Conservation (phyloP, 2,797 vertebrate species). For the Sebastes minor region DNA sequence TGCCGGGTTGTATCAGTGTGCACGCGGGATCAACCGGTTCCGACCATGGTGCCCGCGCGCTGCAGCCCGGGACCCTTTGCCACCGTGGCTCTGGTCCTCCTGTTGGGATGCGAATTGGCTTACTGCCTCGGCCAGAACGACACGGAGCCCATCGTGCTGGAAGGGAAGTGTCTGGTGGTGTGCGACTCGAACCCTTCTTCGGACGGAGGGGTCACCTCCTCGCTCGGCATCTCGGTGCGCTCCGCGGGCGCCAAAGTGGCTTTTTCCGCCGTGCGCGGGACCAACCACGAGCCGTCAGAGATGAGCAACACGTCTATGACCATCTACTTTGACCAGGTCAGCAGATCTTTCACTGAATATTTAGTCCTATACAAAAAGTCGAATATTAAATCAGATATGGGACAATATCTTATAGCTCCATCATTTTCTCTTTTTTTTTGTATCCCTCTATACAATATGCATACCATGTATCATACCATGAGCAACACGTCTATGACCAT, state of each 20-base stretch:
- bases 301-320: conserved; percentile 98
- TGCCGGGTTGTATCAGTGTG: conserved; percentile 80
- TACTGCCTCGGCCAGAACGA: conserved; percentile 91
- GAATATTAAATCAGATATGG: neutral
- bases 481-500: conserved; percentile 97
- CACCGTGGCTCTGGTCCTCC: conserved; percentile 86
- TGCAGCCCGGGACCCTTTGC: conserved; percentile 79
- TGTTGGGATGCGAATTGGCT: conserved; percentile 84
- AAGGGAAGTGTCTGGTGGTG: conserved; percentile 97
- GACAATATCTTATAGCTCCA: neutral
- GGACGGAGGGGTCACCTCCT: conserved; percentile 95
- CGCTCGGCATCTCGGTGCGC: conserved; percentile 93
- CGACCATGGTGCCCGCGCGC: conserved; percentile 84
- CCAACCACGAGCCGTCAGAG: conserved; percentile 93
- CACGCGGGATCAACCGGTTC: conserved; percentile 78
- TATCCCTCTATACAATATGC: neutral
- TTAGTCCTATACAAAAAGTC: neutral
- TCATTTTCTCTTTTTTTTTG: neutral
- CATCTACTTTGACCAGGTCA: conserved; percentile 97
- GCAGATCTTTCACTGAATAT: conserved; percentile 34
- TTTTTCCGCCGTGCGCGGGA: conserved; percentile 87
- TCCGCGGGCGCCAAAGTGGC: conserved; percentile 91
- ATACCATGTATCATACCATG: conserved; percentile 70
- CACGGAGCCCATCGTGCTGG: conserved; percentile 97
- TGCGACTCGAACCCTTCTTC: conserved; percentile 98